Evolutionary conservation across 2,888 invertebrate species (phyloP).

Genomic region (Cephalotes varians): DNA sequence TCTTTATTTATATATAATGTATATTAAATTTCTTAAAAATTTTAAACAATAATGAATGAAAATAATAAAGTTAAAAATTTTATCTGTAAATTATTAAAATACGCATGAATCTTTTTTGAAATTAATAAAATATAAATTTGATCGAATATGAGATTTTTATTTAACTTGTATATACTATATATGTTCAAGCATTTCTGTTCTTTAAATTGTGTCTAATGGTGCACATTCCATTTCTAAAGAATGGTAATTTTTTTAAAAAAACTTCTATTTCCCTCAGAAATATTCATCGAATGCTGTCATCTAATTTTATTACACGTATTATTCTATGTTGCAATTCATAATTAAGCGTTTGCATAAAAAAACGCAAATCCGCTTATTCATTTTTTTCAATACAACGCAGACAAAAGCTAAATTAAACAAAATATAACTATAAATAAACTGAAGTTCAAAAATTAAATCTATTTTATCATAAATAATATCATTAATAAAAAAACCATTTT

Average conservation of each 20-base stretch:
- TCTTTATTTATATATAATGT: too few species aligned
- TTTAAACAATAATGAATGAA: too few species aligned
- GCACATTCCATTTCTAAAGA: neutral
- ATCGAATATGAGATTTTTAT: conserved; percentile 29
- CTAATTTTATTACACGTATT: neutral
- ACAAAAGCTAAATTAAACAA: neutral
- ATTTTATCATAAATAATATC: too few species aligned
- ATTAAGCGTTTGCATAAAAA: neutral
- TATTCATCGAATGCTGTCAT: conserved; percentile 30
- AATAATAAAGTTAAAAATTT: too few species aligned
- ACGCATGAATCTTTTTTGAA: neutral
- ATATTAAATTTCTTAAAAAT: too few species aligned
- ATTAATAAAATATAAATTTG: conserved; percentile 2
- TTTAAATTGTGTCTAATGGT: conserved; percentile 26
- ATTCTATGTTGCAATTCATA: conserved; percentile 5
- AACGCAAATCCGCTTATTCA: neutral
- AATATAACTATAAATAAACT: too few species aligned
- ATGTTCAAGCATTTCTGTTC: conserved; percentile 19
- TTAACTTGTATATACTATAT: neutral
- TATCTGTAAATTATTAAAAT: neutral
- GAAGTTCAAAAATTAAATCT: too few species aligned
- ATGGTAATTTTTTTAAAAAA: conserved; percentile 2
- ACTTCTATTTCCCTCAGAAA: conserved; percentile 7
- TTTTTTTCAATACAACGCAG: neutral
- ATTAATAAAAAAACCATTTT: conserved; percentile 2